Evolutionary conservation across 2,888 invertebrate genomes (phyloP).

Genomic region (Ditylenchus weischeri): DNA sequence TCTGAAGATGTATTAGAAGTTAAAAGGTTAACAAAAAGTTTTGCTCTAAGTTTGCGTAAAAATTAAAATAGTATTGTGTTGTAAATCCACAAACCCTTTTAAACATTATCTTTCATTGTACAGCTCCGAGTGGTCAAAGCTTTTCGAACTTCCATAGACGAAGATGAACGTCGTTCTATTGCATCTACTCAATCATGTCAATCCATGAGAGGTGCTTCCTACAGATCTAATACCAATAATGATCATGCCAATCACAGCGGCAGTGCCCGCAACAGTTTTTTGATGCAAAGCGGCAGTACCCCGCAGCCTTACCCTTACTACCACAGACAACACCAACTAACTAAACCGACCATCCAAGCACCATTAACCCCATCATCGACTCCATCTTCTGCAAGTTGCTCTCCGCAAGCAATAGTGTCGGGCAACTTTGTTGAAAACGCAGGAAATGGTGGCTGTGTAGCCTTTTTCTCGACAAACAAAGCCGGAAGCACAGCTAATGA

Average conservation of each 20-base stretch:
- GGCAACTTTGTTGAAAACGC: conserved; percentile 44
- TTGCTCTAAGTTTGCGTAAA: background rate
- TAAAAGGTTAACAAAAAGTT: background rate
- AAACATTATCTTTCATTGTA: conserved; percentile 10
- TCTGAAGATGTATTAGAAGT: too few relatives aligned
- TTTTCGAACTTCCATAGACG: conserved; percentile 98
- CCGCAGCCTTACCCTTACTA: conserved; percentile 56
- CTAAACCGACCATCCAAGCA: too few relatives aligned
- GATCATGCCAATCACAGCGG: conserved; percentile 11
- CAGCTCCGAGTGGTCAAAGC: conserved; percentile 99
- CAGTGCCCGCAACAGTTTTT: conserved; percentile 35
- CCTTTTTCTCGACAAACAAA: conserved; percentile 8
- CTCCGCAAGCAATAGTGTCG: conserved; percentile 42
- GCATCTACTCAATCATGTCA: conserved; percentile 87
- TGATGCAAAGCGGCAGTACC: conserved; percentile 44
- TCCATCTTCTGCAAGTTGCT: conserved; percentile 7
- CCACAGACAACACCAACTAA: conserved; percentile 44
- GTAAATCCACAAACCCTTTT: background rate
- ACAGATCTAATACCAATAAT: conserved; percentile 13
- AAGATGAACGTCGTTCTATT: conserved; percentile 95
- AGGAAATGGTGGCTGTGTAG: conserved; percentile 14
- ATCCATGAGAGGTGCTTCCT: conserved; percentile 51
- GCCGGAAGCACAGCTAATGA: conserved; percentile 35
- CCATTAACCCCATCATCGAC: conserved; percentile 10
- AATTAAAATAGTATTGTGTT: too few relatives aligned